phyloP scores from a whole-genome alignment of 2,888 invertebrate species.

The Lasius fuliginosus region DNA sequence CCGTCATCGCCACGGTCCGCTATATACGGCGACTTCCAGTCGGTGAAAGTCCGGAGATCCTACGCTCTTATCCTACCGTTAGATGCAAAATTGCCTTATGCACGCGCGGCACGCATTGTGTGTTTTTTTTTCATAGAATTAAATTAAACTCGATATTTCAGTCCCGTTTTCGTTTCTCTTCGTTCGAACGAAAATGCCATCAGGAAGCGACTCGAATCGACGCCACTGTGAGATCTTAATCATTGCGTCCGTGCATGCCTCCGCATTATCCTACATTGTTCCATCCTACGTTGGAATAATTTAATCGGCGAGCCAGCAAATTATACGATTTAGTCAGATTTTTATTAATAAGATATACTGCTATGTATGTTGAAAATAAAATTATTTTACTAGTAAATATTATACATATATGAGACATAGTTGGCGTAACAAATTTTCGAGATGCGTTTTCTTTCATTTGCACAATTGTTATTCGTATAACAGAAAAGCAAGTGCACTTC shows the following conservation, averaged over 20 bases:
- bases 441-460: neutral
- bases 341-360: neutral
- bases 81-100: constrained; percentile 45
- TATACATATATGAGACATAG: neutral
- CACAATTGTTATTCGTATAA: neutral
- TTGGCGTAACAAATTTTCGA: constrained; percentile 5
- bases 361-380: neutral
- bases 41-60: constrained; percentile 49
- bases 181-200: constrained; percentile 15
- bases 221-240: constrained; percentile 30
- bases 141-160: constrained; percentile 28
- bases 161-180: neutral
- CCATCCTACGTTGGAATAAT: neutral
- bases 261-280: constrained; percentile 21
- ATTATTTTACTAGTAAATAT: neutral
- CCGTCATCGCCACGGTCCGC: constrained; percentile 10
- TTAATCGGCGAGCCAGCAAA: neutral
- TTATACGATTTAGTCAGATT: neutral
- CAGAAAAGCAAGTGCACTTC: neutral
- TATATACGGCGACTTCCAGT: constrained; percentile 29
- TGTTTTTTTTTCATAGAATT: constrained; percentile 20
- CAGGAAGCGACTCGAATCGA: constrained; percentile 16
- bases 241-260: neutral
- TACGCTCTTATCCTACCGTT: constrained; percentile 29
- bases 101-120: constrained; percentile 40